phyloP scores from a whole-genome alignment of 2,113 vertebrate genomes.

The Elachura formosa region DNA sequence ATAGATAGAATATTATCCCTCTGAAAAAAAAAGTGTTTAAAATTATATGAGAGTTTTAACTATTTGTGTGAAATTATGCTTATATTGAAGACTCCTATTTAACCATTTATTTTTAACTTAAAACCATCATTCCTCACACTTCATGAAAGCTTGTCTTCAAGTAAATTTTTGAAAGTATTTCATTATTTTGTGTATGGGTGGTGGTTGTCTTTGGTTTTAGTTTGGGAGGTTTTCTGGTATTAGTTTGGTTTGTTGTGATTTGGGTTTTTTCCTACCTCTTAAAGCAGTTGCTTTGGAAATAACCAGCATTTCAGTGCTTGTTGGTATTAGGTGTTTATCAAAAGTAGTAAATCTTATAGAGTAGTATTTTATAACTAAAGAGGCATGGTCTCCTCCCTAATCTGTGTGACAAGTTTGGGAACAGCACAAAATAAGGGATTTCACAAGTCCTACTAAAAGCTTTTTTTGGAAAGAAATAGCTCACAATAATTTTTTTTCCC shows the following conservation, averaged over 20 bases:
- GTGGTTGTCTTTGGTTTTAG: background rate
- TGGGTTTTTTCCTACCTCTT: background rate
- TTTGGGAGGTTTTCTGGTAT: background rate
- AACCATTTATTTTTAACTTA: too few relatives aligned
- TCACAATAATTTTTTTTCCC: too few relatives aligned
- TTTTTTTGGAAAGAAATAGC: background rate
- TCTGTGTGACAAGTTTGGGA: background rate
- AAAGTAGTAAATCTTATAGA: background rate
- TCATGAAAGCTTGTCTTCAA: background rate
- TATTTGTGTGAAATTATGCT: background rate
- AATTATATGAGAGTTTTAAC: background rate
- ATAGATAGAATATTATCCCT: background rate
- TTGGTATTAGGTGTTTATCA: background rate
- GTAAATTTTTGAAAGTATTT: background rate
- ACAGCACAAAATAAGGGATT: background rate
- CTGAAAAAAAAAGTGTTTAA: background rate
- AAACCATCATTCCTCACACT: background rate
- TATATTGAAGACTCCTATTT: background rate
- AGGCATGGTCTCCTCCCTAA: accelerated
- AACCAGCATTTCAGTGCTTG: background rate
- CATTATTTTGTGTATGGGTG: background rate
- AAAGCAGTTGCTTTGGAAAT: background rate
- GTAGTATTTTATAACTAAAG: background rate
- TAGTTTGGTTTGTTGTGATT: background rate
- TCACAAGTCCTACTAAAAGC: background rate